Conservation (phyloP, 1,140 invertebrate species). For the Drosophila dunni region DNA sequence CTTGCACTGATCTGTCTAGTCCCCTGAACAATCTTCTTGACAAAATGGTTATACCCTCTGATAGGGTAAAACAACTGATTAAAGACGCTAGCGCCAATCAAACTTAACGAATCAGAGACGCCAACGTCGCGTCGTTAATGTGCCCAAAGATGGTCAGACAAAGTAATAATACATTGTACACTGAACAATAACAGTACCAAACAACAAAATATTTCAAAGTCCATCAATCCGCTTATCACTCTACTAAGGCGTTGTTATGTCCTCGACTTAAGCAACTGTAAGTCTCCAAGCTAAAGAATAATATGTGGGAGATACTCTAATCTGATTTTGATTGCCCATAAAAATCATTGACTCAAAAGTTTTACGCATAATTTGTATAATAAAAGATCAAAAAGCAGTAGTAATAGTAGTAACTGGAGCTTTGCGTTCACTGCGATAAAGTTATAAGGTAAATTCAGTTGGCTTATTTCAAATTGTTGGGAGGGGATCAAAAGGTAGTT, state of each 20-base stretch:
- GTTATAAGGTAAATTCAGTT: too few relatives aligned
- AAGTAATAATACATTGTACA: constrained; percentile 30
- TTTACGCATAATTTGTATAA: too few relatives aligned
- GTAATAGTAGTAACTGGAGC: too few relatives aligned
- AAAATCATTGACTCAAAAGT: too few relatives aligned
- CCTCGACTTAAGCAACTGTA: neutral
- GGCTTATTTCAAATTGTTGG: too few relatives aligned
- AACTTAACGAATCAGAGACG: constrained; percentile 68
- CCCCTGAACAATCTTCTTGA: too few relatives aligned
- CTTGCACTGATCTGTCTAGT: too few relatives aligned
- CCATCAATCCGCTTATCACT: constrained; percentile 1
- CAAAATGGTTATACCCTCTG: too few relatives aligned
- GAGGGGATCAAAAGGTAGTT: too few relatives aligned
- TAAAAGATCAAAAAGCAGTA: too few relatives aligned
- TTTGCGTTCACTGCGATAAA: too few relatives aligned
- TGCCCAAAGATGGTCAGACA: constrained; percentile 63
- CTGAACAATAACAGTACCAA: constrained; percentile 16
- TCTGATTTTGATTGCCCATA: neutral
- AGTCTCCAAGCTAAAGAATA: neutral
- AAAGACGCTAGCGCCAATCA: constrained; percentile 59
- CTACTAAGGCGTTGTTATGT: neutral
- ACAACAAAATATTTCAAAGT: neutral
- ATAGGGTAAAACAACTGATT: too few relatives aligned
- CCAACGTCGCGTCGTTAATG: constrained; percentile 51
- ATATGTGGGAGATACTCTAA: neutral